A percentile compares a stretch with the other conserved stretches of the same genome.
These are phyloP conservation scores for Amniataba percoides DNA, from an alignment of 2,797 vertebrate species.

Conservation along the genomic window DNA sequence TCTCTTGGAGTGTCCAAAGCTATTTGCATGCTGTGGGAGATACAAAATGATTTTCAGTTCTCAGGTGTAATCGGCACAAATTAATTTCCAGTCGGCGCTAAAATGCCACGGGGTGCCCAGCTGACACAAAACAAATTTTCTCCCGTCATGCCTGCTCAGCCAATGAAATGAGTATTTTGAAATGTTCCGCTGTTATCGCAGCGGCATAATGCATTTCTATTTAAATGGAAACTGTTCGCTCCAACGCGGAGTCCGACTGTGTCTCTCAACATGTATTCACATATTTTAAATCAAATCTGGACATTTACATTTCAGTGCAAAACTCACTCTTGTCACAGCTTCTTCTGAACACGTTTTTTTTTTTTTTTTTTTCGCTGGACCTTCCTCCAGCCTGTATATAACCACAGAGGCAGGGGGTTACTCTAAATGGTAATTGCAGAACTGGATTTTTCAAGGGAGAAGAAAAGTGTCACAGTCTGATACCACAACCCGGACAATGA, in stretches of 20 bases:
- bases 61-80: constrained; percentile 60
- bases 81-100: constrained; percentile 55
- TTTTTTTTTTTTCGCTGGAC: background rate
- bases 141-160: constrained; percentile 40
- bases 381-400: background rate
- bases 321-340: background rate
- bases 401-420: constrained; percentile 16
- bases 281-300: constrained; percentile 21
- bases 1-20: constrained; percentile 6
- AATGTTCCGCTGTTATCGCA: constrained; percentile 47
- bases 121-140: constrained; percentile 58
- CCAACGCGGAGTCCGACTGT: background rate
- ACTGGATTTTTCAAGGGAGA: background rate
- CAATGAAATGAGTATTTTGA: constrained; percentile 58
- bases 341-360: constrained; percentile 6
- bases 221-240: constrained; percentile 31
- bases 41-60: constrained; percentile 48
- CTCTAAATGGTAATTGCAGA: background rate
- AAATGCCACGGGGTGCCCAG: constrained; percentile 56
- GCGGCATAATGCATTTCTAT: constrained; percentile 41
- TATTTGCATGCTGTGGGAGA: constrained; percentile 37
- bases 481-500: background rate
- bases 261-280: constrained; percentile 2
- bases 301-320: constrained; percentile 3
- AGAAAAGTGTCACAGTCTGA: constrained; percentile 4